Evolutionary conservation across 2,888 invertebrate genomes (phyloP).

Genomic region (Epinotia demarniana): DNA sequence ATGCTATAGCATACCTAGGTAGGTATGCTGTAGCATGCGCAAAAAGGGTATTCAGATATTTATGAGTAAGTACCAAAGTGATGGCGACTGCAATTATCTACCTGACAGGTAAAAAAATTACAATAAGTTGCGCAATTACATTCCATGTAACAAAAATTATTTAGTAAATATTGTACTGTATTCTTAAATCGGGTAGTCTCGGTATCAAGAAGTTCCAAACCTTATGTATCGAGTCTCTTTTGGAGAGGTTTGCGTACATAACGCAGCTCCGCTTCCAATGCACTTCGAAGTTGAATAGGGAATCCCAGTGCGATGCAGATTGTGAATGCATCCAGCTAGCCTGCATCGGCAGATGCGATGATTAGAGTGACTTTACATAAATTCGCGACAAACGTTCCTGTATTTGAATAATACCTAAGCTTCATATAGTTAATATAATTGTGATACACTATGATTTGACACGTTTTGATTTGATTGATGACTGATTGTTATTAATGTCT

Average conservation of each 20-base stretch:
- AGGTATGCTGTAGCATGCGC: too few relatives aligned
- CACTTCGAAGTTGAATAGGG: slow-evolving; percentile 59
- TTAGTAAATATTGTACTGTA: background rate
- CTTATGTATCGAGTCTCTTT: slow-evolving; percentile 59
- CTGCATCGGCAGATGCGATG: slow-evolving; percentile 49
- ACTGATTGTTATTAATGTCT: too few relatives aligned
- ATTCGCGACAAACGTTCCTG: slow-evolving; percentile 49
- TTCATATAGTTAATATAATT: too few relatives aligned
- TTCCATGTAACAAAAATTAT: background rate
- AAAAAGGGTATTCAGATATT: too few relatives aligned
- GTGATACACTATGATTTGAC: too few relatives aligned
- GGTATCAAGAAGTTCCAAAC: slow-evolving; percentile 44
- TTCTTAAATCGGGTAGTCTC: slow-evolving; percentile 3
- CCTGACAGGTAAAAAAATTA: too few relatives aligned
- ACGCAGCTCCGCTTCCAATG: slow-evolving; percentile 55
- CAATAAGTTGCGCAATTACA: background rate
- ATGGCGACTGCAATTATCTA: too few relatives aligned
- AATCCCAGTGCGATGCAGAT: slow-evolving; percentile 54
- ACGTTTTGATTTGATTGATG: too few relatives aligned
- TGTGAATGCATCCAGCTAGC: slow-evolving; percentile 50
- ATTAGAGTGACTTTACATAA: slow-evolving; percentile 56
- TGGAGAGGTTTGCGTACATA: slow-evolving; percentile 57
- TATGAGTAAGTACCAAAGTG: too few relatives aligned
- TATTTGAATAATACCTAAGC: slow-evolving; percentile 1
- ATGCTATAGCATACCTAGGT: too few relatives aligned